These are phyloP conservation scores for Semicossyphus pulcher DNA, from an alignment of 2,113 vertebrate genomes.

Conservation along the genomic window DNA sequence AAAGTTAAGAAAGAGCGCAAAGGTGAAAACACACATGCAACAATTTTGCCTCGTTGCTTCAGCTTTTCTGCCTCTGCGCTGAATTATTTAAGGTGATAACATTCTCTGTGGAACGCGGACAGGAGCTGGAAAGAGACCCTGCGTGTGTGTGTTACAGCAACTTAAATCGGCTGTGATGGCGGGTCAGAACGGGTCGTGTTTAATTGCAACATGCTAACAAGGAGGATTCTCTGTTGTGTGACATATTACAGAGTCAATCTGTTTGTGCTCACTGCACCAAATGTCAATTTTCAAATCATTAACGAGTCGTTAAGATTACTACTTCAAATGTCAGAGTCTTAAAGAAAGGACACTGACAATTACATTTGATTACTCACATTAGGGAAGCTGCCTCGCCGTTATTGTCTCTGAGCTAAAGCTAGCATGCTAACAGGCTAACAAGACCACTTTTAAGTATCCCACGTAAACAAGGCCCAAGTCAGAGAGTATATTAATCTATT, in stretches of 20 bases:
- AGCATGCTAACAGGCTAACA: background rate
- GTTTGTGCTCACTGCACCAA: background rate
- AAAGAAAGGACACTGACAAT: background rate
- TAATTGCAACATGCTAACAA: constrained; percentile 9
- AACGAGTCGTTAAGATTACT: background rate
- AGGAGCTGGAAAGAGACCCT: background rate
- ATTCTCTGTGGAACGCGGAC: background rate
- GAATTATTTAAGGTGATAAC: constrained; percentile 24
- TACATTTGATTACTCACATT: background rate
- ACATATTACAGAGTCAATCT: background rate
- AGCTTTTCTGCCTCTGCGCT: constrained; percentile 14
- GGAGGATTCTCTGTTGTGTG: background rate
- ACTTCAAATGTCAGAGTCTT: background rate
- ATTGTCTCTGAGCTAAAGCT: background rate
- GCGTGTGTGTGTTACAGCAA: background rate
- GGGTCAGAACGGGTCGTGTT: constrained; percentile 12
- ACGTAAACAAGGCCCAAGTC: background rate
- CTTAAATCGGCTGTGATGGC: background rate
- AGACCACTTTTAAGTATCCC: background rate
- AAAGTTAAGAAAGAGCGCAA: background rate
- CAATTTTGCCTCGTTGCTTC: background rate
- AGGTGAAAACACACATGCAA: constrained; percentile 19
- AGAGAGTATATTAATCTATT: background rate
- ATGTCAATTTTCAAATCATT: background rate
- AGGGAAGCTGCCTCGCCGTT: no score